Evolutionary conservation across 2,113 vertebrate genomes (phyloP), one percentile per base, ranked within the genome.

Genomic region (Channa maculata): DNA sequence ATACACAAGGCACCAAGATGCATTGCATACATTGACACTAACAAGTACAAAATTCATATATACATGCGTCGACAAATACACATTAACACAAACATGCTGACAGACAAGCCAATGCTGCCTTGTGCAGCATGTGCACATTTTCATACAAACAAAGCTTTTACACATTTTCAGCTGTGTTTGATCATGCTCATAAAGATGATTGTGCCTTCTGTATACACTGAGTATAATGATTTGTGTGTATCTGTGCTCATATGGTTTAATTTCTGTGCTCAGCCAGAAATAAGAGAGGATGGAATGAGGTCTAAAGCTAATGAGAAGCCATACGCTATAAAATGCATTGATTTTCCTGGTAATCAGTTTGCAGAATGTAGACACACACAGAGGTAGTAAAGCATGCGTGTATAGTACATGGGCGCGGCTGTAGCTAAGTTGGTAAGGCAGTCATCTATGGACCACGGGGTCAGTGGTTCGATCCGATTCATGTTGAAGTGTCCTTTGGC

Each of bases 281-380:
- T 72, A 36, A 65, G 55, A 80, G 51, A 71, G 75, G 77, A 87
- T 71, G 66, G 70, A 77, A 84, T 84, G 65, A 84, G 79, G 77
- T 83, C 79, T 86, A 49, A 43, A 72, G 74, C 44, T 89, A 80
- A 87, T 91, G 77, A 89, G 75, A 84, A 85, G 59, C 70, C 43
- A 33, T 65, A 59, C 51, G 43, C 66, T 77, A 67, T 82, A 58
- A 79, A 84, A 63, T 80, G 61, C 54, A 88, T 82, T 77, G 86
- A 86, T 91, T 89, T 85, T 79, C 39, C 73, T 53, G 51, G 38
- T 83, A 88, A 86, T 89, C 82, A 83, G 82, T 86, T 86, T 59
- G 38, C 54, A 63, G 72, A 83, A 78, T 84, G 50, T 75, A 53
- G 77, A 68, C 64, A 36, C 24, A 44, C 60, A 72, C 44, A 65